phyloP scores from a whole-genome alignment of 2,888 invertebrate species.

The Fragum whitleyi region DNA sequence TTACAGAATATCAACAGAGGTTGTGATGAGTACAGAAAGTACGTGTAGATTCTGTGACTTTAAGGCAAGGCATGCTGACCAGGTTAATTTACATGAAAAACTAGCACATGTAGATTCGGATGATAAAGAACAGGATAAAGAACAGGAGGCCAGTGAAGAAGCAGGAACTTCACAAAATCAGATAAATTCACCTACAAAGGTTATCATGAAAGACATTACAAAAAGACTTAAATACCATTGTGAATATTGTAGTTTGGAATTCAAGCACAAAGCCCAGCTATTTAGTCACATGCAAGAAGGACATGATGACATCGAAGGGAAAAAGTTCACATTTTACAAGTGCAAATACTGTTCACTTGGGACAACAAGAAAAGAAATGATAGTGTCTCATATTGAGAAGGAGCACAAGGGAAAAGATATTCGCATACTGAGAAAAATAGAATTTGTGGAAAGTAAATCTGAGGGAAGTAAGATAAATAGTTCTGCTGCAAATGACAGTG shows the following conservation, averaged over 20 bases:
- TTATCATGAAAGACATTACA: background rate
- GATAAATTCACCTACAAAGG: background rate
- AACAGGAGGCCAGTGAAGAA: background rate
- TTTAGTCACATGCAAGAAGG: constrained; percentile 57
- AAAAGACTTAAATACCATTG: constrained; percentile 64
- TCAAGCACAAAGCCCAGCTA: constrained; percentile 60
- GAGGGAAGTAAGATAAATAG: background rate
- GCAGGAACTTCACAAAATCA: background rate
- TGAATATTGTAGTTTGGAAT: constrained; percentile 61
- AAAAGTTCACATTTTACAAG: constrained; percentile 62
- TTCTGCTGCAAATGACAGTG: background rate
- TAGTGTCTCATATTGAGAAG: constrained; percentile 62
- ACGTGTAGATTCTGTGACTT: constrained; percentile 62
- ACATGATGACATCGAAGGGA: constrained; percentile 53
- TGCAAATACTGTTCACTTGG: constrained; percentile 68
- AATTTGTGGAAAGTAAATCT: constrained; percentile 26
- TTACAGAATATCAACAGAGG: constrained; percentile 41
- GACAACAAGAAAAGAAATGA: constrained; percentile 67
- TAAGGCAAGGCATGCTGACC: constrained; percentile 51
- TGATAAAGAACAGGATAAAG: too few relatives aligned
- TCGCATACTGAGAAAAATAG: constrained; percentile 63
- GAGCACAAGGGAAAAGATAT: constrained; percentile 60
- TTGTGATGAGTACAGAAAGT: constrained; percentile 46
- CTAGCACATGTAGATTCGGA: constrained; percentile 21
- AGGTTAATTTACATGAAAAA: constrained; percentile 57